Evolutionary conservation across 2,113 vertebrate genomes (phyloP).

Genomic region (Sapayoa aenigma): DNA sequence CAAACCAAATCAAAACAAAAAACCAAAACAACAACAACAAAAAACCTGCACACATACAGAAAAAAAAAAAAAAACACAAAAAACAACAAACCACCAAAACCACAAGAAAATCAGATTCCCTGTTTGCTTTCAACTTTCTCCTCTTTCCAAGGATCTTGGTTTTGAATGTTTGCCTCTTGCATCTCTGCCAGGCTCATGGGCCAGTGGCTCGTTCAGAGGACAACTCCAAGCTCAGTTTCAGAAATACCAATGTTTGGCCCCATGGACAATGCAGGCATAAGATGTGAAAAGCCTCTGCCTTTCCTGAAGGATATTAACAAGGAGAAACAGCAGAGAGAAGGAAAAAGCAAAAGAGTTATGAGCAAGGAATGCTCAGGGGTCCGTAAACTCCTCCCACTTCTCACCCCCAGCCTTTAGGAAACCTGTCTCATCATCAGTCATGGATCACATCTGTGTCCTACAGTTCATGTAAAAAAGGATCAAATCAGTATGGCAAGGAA

Average conservation of each 20-base stretch:
- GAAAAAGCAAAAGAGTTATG: neutral
- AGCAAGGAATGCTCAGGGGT: neutral
- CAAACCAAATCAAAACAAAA: too few relatives aligned
- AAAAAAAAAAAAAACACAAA: too few relatives aligned
- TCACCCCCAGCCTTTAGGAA: neutral
- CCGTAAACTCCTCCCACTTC: neutral
- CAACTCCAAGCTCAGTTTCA: neutral
- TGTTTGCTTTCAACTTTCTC: neutral
- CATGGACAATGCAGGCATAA: rapidly evolving
- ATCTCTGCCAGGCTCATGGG: rapidly evolving
- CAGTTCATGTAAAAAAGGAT: neutral
- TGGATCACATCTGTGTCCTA: rapidly evolving
- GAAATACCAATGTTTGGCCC: rapidly evolving
- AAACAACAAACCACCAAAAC: too few relatives aligned
- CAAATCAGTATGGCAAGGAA: rapidly evolving
- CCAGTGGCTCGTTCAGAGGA: neutral
- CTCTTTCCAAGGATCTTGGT: neutral
- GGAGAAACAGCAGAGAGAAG: neutral
- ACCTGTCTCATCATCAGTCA: rapidly evolving
- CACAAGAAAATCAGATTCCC: neutral
- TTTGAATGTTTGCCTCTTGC: neutral
- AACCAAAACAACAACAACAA: too few relatives aligned
- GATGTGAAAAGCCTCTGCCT: neutral
- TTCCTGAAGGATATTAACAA: neutral
- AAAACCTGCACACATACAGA: too few relatives aligned